Base-by-base conservation (phyloP, 2,888 invertebrate species). In the Polydesmus complanatus region DNA sequence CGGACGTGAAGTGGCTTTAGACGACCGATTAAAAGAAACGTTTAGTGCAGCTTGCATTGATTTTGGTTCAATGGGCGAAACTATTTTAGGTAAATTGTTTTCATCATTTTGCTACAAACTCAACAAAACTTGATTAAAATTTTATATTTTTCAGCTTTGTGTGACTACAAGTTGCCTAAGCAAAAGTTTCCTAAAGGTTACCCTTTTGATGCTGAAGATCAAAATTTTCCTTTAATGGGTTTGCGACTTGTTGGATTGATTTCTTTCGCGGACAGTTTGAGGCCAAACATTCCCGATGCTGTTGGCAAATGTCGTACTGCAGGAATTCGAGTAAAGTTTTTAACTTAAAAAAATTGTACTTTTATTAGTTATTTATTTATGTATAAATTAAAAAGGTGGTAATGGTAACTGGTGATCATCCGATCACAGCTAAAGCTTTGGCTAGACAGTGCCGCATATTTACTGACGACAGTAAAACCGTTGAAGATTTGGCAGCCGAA, bases 221-320 rank as follows among this genome's bases (percentile, higher is more conserved):
- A 85, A 67, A 94, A 94, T 78, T 95, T 95, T 83, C 92, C 91
- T 37, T 77, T 87, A 66, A 87, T 69, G 22, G 87, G 87, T 71
- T 82, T 95, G 58, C 83, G 95, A 67, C 96, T 96, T 75, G 90
- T 95, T 58, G 96, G 95, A 59, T 83, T 96, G 27, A 92, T 96
- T 88, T 93, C 94, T 66, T 93, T 96, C 93, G 94, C 95, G 78
- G 96, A 96, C 78, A 95, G 96, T 57, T 95, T 95, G 22, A 82
- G 96, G 69, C 93, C 94, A 67, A 93, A 94, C 71, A 96, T 96
- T 65, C 95, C 96, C 21, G 94, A 95, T 74, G 96, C 96, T 66
- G 95, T 96, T 5, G 91, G 90, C 70, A 95, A 94, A 77, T 96
- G 96, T 78, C 84, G 95, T 70, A 91, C 91, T 67, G 96, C 95